Percentiles rank a stretch among this genome's conserved stretches.
These are phyloP conservation scores for Diplazon laetatorius DNA, from an alignment of 2,888 invertebrate genomes.

Conservation along the genomic window DNA sequence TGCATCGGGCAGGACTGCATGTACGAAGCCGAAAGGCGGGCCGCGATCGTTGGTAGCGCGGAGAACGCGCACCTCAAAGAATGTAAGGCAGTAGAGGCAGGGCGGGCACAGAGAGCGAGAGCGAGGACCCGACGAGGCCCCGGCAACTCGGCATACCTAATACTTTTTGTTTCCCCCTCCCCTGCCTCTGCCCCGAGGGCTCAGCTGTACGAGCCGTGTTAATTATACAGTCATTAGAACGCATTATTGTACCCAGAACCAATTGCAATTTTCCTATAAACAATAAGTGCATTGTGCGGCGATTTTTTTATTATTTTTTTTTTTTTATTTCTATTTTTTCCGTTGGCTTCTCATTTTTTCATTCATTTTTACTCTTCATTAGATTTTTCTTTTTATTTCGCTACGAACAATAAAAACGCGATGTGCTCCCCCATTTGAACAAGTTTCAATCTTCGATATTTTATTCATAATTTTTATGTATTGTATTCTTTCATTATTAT, in stretches of 20 bases:
- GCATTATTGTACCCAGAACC: conserved; percentile 20
- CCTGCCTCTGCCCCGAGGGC: too few relatives aligned
- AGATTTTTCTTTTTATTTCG: too few relatives aligned
- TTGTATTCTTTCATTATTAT: too few relatives aligned
- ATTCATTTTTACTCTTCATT: not conserved
- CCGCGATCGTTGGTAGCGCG: not conserved
- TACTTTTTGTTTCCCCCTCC: conserved; percentile 16
- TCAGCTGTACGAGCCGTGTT: conserved; percentile 1
- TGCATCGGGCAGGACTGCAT: conserved; percentile 11
- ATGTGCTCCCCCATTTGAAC: too few relatives aligned
- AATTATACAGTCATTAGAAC: conserved; percentile 26
- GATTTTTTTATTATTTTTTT: conserved; percentile 2
- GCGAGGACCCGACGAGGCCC: not conserved
- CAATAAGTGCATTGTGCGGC: not conserved
- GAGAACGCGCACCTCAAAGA: conserved; percentile 12
- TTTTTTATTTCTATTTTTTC: not conserved
- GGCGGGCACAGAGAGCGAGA: conserved; percentile 5
- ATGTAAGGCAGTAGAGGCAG: conserved; percentile 21
- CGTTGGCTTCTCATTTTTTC: not conserved
- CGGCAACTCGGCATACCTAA: conserved; percentile 8
- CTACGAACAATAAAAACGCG: too few relatives aligned
- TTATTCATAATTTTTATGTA: too few relatives aligned
- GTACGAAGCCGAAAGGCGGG: conserved; percentile 11
- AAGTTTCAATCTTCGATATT: too few relatives aligned
- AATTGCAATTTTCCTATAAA: conserved; percentile 13